Conservation (phyloP, 2,113 vertebrate genomes). For the Nothobranchius kuhntae region DNA sequence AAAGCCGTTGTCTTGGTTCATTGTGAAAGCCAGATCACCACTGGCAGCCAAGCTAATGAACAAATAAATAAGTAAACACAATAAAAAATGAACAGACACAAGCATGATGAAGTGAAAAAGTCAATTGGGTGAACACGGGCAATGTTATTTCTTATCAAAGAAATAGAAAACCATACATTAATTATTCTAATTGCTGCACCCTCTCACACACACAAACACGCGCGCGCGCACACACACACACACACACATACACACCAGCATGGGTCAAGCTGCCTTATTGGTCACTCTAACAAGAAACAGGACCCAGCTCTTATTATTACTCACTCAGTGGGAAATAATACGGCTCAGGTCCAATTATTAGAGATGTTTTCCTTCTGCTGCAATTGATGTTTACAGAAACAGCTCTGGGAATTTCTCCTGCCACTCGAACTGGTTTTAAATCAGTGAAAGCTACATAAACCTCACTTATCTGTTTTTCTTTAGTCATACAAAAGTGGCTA, state of each 20-base stretch:
- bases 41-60: conserved; percentile 43
- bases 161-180: conserved; percentile 48
- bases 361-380: conserved; percentile 6
- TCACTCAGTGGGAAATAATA: conserved; percentile 22
- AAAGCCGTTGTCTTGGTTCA: not conserved
- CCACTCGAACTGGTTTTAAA: conserved; percentile 10
- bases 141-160: conserved; percentile 59
- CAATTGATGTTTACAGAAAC: conserved; percentile 22
- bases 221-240: no score
- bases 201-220: no score
- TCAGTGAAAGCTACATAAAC: conserved; percentile 33
- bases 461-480: conserved; percentile 24
- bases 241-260: no score
- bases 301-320: conserved; percentile 11
- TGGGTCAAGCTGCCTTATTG: conserved; percentile 3
- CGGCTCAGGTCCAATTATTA: conserved; percentile 33
- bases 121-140: conserved; percentile 42
- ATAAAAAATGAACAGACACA: conserved; percentile 57
- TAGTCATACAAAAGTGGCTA: no score
- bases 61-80: conserved; percentile 69
- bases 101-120: conserved; percentile 61
- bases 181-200: conserved; percentile 43
- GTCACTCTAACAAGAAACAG: conserved; percentile 15
- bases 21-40: conserved; percentile 21
- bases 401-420: conserved; percentile 15